Percentiles rank a stretch among this genome's conserved stretches.
Evolutionary conservation across 2,113 vertebrate species (phyloP).

Genomic region (Gadus chalcogrammus): DNA sequence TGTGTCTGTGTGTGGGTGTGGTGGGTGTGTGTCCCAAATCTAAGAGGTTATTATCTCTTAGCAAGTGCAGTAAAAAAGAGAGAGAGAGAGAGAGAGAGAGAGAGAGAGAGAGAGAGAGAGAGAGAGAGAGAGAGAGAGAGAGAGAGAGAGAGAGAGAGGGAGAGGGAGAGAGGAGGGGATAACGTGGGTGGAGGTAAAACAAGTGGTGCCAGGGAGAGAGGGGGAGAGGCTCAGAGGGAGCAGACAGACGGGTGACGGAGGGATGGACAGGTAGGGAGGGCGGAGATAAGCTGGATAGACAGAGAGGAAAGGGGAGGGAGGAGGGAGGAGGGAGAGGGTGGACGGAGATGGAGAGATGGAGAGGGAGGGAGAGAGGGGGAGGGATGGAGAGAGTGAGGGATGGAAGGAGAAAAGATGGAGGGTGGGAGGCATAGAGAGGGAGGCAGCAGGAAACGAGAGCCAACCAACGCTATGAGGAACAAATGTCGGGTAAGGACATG

Average conservation of each 20-base stretch:
- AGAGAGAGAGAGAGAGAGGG: no score
- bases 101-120: no score
- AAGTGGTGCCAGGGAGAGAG: background rate
- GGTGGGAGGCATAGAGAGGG: no score
- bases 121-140: no score
- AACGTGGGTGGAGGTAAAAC: background rate
- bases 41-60: background rate
- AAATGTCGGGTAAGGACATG: no score
- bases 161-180: background rate
- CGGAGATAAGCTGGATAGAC: background rate
- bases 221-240: background rate
- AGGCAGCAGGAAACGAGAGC: no score
- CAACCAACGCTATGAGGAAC: no score
- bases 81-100: no score
- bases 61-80: no score
- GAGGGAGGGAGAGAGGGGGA: no score
- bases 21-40: constrained; percentile 2
- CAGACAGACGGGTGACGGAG: background rate
- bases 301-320: no score
- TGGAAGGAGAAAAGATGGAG: background rate
- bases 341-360: background rate
- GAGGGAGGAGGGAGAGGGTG: no score
- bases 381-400: background rate
- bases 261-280: background rate
- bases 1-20: background rate